These are phyloP conservation scores for Archilochus colubris DNA, from an alignment of 2,113 vertebrate genomes.

Conservation along the genomic window DNA sequence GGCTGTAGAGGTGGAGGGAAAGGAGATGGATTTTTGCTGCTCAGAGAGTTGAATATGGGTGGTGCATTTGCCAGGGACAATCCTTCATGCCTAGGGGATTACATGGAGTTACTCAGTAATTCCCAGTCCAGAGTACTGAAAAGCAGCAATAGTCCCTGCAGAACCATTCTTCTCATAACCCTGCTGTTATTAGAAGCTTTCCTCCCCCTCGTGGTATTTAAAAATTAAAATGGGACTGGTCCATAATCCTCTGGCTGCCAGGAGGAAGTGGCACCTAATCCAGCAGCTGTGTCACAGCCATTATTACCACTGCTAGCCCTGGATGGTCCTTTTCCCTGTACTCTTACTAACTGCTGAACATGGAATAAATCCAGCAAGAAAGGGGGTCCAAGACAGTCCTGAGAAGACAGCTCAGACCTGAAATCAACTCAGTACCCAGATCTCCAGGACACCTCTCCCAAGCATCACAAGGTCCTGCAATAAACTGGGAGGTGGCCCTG, in stretches of 20 bases:
- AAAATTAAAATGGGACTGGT: background rate
- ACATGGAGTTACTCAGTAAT: background rate
- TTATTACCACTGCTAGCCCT: background rate
- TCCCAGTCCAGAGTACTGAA: background rate
- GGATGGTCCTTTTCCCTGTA: background rate
- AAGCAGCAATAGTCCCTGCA: background rate
- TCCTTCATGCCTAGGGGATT: background rate
- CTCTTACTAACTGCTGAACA: background rate
- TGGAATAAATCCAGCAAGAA: background rate
- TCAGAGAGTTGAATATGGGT: background rate
- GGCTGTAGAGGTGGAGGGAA: background rate
- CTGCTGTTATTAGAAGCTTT: background rate
- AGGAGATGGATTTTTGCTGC: background rate
- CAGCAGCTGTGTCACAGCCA: background rate
- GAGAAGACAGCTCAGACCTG: background rate
- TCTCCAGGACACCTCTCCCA: background rate
- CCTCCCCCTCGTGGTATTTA: accelerated
- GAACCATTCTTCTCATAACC: background rate
- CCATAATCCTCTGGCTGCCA: background rate
- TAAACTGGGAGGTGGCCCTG: background rate
- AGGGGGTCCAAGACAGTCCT: background rate
- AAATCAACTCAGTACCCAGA: background rate
- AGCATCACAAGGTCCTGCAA: accelerated
- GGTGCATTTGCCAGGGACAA: background rate
- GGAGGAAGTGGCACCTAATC: background rate